Percentiles rank a stretch among this genome's conserved stretches.
These are phyloP conservation scores for Acanthopleura granulata DNA, from an alignment of 2,888 invertebrate genomes.

Conservation along the genomic window DNA sequence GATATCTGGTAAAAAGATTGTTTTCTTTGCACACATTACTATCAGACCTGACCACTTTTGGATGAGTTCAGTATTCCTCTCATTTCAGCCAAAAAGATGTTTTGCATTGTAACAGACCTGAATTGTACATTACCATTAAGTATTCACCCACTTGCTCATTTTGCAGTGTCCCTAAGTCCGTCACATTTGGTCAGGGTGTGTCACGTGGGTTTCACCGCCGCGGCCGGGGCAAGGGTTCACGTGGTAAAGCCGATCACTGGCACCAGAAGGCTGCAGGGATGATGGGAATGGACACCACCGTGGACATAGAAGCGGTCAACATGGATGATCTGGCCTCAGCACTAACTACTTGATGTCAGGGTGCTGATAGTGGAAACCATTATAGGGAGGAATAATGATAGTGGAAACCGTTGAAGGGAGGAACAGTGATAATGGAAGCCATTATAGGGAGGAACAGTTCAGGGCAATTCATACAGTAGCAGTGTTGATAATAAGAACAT, in stretches of 20 bases:
- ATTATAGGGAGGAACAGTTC: too few relatives aligned
- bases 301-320: constrained; percentile 54
- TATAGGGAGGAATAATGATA: too few relatives aligned
- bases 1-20: too few relatives aligned
- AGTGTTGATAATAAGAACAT: too few relatives aligned
- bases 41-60: too few relatives aligned
- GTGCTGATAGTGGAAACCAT: too few relatives aligned
- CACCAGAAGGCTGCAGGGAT: constrained; percentile 35
- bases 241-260: constrained; percentile 45
- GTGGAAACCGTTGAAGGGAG: too few relatives aligned
- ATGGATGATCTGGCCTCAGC: constrained; percentile 51
- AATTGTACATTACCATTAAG: background rate
- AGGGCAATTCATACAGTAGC: too few relatives aligned
- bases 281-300: constrained; percentile 36
- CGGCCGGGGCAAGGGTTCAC: constrained; percentile 31
- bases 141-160: constrained; percentile 2
- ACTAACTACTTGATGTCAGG: constrained; percentile 22
- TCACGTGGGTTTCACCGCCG: constrained; percentile 46
- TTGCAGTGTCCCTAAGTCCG: constrained; percentile 53
- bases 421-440: too few relatives aligned
- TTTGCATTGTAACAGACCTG: background rate
- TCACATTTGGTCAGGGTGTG: constrained; percentile 60
- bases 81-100: too few relatives aligned
- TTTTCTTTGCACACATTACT: too few relatives aligned
- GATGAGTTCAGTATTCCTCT: too few relatives aligned